Evolutionary conservation across 2,888 invertebrate genomes (phyloP), one percentile per base, ranked within the genome.

Genomic region (Cantharis rustica): DNA sequence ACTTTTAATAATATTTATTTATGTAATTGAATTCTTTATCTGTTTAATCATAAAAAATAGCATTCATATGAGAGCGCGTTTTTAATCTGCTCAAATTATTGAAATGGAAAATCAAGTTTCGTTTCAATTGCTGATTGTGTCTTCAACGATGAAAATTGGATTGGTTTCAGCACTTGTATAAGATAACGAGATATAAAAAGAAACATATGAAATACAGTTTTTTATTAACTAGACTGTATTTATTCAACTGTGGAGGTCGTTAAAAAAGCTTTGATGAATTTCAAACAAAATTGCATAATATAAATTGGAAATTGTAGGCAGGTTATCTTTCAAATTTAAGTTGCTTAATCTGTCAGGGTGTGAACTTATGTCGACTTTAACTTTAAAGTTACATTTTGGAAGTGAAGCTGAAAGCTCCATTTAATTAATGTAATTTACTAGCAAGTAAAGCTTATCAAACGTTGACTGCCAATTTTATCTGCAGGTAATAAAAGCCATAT

Each of bases 101-200:
- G 15, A 61, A 69, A 72, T 72, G 47, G 72, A 72, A 76, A 76
- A 76, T 72, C 62, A 63, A 72, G 64, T 76, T 76, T 76, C 64
- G 72, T 61, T 75, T 71, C 75, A 70, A 71, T 75, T 75, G 71
- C 68, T 20, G 68, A 75, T 64, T 75, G 17, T 26, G 68, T 61
- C 62, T 74, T 69, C 73, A 17, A 61, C 27, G 64, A 68, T 61
- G 71, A 47, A 61, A 75, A 66, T 71, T 71, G 61, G 68, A 68
- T 71, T 68, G 68, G 66, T 66, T 72, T 66, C n/a, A 72, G 62
- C 31, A 69, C 63, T 69, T 69, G 63, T 62, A 69, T 69, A 69
- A 74, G 61, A 69, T 64, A 74, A 74, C 20, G 31, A 66, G 64
- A 20, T 66, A 20, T 66, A 66, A 66, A 66, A 66, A 66, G 20